These are phyloP conservation scores for Tillus elongatus DNA, from an alignment of 2,888 invertebrate species.

Conservation along the genomic window DNA sequence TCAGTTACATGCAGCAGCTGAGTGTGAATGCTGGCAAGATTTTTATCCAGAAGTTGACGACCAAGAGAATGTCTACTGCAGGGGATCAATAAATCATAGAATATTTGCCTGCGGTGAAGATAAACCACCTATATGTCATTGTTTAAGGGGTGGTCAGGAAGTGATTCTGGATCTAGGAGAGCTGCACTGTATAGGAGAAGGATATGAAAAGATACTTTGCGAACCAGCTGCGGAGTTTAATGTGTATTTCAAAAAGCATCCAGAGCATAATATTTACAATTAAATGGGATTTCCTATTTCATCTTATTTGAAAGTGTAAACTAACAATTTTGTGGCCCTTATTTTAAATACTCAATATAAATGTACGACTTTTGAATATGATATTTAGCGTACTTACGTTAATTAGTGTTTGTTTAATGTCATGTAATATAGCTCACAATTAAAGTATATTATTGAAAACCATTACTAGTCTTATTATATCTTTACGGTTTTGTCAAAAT, in stretches of 20 bases:
- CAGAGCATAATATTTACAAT: conserved; percentile 19
- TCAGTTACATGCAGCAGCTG: too few species aligned
- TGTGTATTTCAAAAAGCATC: conserved; percentile 21
- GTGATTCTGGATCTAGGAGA: conserved; percentile 27
- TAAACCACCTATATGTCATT: conserved; percentile 27
- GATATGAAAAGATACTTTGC: conserved; percentile 18
- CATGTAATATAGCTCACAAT: too few species aligned
- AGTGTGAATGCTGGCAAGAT: conserved; percentile 29
- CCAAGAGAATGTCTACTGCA: conserved; percentile 22
- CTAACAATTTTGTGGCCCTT: too few species aligned
- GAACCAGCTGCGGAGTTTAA: conserved; percentile 22
- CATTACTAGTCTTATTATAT: too few species aligned
- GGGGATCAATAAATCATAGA: conserved; percentile 23
- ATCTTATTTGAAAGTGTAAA: too few species aligned
- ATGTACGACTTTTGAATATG: too few species aligned
- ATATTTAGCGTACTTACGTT: too few species aligned
- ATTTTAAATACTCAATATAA: too few species aligned
- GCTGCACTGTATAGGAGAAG: conserved; percentile 20
- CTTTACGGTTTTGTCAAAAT: too few species aligned
- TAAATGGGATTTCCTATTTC: too few species aligned
- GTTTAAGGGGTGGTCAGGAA: conserved; percentile 21
- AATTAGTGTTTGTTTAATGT: too few species aligned
- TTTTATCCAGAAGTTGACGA: conserved; percentile 24
- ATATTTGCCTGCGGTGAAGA: conserved; percentile 27
- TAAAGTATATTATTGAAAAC: too few species aligned